These are phyloP conservation scores for Drosophila koepferae DNA, from an alignment of 2,888 invertebrate genomes.

Conservation along the genomic window DNA sequence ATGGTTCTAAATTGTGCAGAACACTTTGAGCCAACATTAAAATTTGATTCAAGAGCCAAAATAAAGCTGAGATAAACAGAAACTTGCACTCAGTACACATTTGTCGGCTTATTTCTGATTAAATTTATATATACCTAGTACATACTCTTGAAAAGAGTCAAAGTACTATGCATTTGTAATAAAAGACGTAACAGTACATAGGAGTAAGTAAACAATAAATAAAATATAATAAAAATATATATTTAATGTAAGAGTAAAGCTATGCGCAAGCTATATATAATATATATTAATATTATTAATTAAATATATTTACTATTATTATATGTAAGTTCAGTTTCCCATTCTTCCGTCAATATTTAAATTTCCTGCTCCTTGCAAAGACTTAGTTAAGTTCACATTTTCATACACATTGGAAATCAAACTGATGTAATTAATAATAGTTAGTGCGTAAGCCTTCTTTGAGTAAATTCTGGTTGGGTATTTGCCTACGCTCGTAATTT, in stretches of 20 bases:
- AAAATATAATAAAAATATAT: too few relatives aligned
- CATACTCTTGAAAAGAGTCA: background rate
- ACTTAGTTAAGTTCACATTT: background rate
- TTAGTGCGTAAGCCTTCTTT: background rate
- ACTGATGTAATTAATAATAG: background rate
- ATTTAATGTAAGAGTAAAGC: too few relatives aligned
- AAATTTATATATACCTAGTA: too few relatives aligned
- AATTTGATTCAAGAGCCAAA: constrained; percentile 1
- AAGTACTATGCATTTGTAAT: background rate
- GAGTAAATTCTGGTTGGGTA: background rate
- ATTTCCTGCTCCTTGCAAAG: background rate
- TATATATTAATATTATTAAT: too few relatives aligned
- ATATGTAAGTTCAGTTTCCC: background rate
- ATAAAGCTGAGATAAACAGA: background rate
- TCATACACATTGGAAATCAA: too few relatives aligned
- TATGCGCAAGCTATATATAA: too few relatives aligned
- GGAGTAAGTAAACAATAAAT: too few relatives aligned
- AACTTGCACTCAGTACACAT: background rate
- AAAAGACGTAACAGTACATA: too few relatives aligned
- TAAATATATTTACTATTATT: too few relatives aligned
- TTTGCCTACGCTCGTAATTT: constrained; percentile 9
- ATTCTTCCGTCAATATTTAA: background rate
- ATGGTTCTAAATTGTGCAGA: background rate
- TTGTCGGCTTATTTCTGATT: background rate
- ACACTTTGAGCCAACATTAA: background rate